Percentiles rank a stretch among this genome's conserved stretches.
Conservation (phyloP, 2,888 invertebrate genomes). For the Mimumesa dahlbomi region DNA sequence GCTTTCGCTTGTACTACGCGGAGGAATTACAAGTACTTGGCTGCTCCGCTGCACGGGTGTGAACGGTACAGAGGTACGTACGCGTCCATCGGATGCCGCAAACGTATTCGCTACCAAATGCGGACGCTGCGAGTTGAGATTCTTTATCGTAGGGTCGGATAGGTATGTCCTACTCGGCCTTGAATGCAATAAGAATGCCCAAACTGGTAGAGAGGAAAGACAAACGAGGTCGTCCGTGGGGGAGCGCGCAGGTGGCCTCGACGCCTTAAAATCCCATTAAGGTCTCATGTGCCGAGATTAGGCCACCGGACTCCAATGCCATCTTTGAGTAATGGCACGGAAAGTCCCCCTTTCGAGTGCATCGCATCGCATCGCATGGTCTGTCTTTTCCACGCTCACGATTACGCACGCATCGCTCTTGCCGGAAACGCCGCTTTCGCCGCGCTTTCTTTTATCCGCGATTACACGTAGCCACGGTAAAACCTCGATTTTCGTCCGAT, state of each 20-base stretch:
- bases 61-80: neutral
- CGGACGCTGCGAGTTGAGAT: slow-evolving; percentile 34
- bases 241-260: slow-evolving; percentile 76
- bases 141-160: slow-evolving; percentile 42
- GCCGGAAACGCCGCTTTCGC: too few species aligned
- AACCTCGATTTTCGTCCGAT: too few species aligned
- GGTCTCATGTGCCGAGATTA: slow-evolving; percentile 80
- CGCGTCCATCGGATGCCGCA: slow-evolving; percentile 19
- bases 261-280: slow-evolving; percentile 80
- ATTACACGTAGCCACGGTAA: too few species aligned
- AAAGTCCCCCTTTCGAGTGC: slow-evolving; percentile 67
- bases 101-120: slow-evolving; percentile 40
- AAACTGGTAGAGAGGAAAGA: slow-evolving; percentile 69
- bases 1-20: neutral
- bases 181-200: slow-evolving; percentile 65
- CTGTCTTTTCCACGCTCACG: too few species aligned
- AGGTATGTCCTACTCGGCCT: slow-evolving; percentile 50
- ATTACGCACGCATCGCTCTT: too few species aligned
- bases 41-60: too few species aligned
- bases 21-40: slow-evolving; percentile 12
- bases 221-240: slow-evolving; percentile 72
- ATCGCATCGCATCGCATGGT: slow-evolving; percentile 33
- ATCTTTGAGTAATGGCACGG: slow-evolving; percentile 78
- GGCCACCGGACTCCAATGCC: slow-evolving; percentile 73
- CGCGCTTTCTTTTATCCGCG: too few species aligned